Percentiles rank a stretch among this genome's conserved stretches.
phyloP scores from a whole-genome alignment of 2,888 invertebrate species.

The Panzeria rudis region DNA sequence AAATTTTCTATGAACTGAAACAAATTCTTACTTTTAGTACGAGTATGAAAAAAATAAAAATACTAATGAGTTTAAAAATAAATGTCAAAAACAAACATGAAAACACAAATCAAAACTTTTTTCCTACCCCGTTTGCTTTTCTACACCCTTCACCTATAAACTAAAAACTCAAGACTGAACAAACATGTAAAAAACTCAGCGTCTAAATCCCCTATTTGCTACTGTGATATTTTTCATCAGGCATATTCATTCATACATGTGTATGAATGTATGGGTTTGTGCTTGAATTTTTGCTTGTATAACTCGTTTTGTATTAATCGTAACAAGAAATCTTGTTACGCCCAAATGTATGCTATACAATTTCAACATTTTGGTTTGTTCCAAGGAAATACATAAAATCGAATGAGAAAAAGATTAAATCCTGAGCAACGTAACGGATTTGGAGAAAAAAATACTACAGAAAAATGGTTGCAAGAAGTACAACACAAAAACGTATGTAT shows the following conservation, averaged over 20 bases:
- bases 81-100: too few relatives aligned
- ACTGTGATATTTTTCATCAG: too few relatives aligned
- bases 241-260: neutral
- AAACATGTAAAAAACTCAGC: too few relatives aligned
- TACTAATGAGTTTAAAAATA: too few relatives aligned
- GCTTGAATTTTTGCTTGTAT: neutral
- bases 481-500: slow-evolving; percentile 20
- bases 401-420: slow-evolving; percentile 67
- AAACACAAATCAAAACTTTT: too few relatives aligned
- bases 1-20: too few relatives aligned
- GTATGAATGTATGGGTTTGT: neutral
- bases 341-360: slow-evolving; percentile 67
- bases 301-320: slow-evolving; percentile 56
- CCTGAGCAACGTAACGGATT: slow-evolving; percentile 50
- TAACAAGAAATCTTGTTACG: slow-evolving; percentile 67
- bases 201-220: too few relatives aligned
- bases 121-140: too few relatives aligned
- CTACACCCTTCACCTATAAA: too few relatives aligned
- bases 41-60: too few relatives aligned
- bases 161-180: neutral
- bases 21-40: too few relatives aligned
- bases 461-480: neutral
- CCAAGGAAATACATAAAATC: slow-evolving; percentile 59
- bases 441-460: neutral
- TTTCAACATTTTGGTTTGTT: slow-evolving; percentile 53